These are phyloP conservation scores for Philonicus albiceps DNA, from an alignment of 2,888 invertebrate species.

Conservation along the genomic window DNA sequence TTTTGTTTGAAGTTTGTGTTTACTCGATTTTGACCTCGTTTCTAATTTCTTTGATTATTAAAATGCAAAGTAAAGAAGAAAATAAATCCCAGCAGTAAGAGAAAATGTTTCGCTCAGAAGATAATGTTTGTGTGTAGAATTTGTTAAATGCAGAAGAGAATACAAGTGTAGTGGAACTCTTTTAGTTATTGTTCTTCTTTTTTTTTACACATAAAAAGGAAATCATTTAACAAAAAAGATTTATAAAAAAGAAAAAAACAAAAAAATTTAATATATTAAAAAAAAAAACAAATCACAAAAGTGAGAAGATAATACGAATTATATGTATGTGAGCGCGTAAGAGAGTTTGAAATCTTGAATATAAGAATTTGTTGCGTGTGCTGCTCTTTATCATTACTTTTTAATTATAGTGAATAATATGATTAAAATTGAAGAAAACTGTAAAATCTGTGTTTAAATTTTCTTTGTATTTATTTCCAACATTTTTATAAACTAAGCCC, in stretches of 20 bases:
- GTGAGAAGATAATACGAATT: constrained; percentile 41
- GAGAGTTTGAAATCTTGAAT: constrained; percentile 36
- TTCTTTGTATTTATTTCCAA: too few relatives aligned
- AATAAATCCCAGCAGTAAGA: neutral
- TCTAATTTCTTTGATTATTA: neutral
- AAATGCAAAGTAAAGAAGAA: neutral
- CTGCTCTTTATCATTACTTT: constrained; percentile 46
- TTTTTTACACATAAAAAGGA: constrained; percentile 23
- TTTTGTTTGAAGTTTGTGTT: neutral
- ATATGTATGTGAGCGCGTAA: constrained; percentile 25
- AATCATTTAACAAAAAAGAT: constrained; percentile 21
- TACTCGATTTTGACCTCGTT: neutral
- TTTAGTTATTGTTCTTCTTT: constrained; percentile 37
- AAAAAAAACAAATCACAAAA: constrained; percentile 35
- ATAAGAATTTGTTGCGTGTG: constrained; percentile 44
- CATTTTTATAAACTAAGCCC: too few relatives aligned
- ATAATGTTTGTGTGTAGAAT: constrained; percentile 20
- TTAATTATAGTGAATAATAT: constrained; percentile 39
- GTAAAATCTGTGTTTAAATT: neutral
- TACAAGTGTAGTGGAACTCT: constrained; percentile 20
- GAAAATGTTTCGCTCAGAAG: neutral
- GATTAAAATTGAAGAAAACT: constrained; percentile 37
- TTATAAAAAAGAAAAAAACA: constrained; percentile 23
- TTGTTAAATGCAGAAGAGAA: constrained; percentile 36
- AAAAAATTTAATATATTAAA: constrained; percentile 38